phyloP scores from a whole-genome alignment of 2,797 vertebrate species.

The Darevskia nairensis region DNA sequence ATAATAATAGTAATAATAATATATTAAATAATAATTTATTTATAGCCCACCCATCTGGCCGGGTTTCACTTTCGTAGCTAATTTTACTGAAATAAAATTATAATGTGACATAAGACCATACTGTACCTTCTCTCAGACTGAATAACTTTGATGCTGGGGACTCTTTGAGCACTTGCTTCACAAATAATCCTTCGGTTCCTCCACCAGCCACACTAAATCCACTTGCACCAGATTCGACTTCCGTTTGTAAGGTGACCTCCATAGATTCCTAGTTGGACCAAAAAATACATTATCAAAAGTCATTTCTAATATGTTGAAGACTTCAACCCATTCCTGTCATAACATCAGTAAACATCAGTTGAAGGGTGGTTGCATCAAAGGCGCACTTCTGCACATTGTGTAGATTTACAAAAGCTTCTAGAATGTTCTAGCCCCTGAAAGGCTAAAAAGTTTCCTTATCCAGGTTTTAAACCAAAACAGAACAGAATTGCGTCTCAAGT shows the following conservation, averaged over 20 bases:
- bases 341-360: neutral
- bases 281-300: constrained; percentile 12
- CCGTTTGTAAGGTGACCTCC: constrained; percentile 87
- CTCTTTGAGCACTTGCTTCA: constrained; percentile 90
- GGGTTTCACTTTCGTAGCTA: neutral
- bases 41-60: too few relatives aligned
- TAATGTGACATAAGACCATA: neutral
- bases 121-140: constrained; percentile 90
- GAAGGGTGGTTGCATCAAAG: constrained; percentile 30
- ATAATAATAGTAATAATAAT: too few relatives aligned
- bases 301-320: constrained; percentile 16
- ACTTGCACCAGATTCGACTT: constrained; percentile 86
- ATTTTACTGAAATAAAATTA: neutral
- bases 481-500: neutral
- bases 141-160: constrained; percentile 91
- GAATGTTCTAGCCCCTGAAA: too few relatives aligned
- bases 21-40: too few relatives aligned
- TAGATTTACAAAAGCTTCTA: neutral
- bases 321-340: constrained; percentile 3
- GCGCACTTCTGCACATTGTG: neutral
- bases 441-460: neutral
- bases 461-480: neutral
- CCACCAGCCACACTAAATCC: constrained; percentile 91
- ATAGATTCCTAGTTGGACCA: constrained; percentile 78
- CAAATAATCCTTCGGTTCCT: constrained; percentile 89